These are phyloP conservation scores for Centrocercus urophasianus DNA, from an alignment of 2,113 vertebrate genomes.

Conservation along the genomic window DNA sequence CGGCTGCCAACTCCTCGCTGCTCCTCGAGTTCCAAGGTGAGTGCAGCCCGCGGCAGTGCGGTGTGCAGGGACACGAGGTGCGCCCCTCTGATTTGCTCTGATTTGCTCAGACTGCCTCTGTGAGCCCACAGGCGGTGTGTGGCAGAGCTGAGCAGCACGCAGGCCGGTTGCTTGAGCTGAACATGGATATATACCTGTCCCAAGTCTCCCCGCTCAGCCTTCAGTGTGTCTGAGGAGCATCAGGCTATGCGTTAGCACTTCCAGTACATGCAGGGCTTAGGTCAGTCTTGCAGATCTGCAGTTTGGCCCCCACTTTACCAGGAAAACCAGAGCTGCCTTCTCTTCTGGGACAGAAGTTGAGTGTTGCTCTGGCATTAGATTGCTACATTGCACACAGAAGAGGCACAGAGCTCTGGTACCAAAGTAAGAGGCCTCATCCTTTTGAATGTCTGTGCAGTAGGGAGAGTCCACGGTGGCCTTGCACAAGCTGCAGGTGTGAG, in stretches of 20 bases:
- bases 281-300: neutral
- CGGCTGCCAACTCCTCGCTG: slow-evolving; percentile 88
- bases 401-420: neutral
- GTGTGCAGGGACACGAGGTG: neutral
- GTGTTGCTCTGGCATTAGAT: neutral
- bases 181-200: accelerated
- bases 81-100: neutral
- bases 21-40: slow-evolving; percentile 94
- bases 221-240: accelerated
- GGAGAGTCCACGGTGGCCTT: neutral
- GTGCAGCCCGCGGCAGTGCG: neutral
- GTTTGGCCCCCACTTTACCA: neutral
- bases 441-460: accelerated
- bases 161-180: accelerated
- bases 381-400: too few species aligned
- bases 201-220: accelerated
- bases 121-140: accelerated
- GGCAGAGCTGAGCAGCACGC: accelerated
- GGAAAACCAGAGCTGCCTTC: neutral
- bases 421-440: neutral
- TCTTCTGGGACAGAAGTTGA: accelerated
- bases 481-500: accelerated
- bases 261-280: accelerated
- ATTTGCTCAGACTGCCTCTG: neutral
- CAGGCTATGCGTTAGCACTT: accelerated